Base-by-base conservation (phyloP, 2,888 invertebrate genomes). In the Rhaphigaster nebulosa region DNA sequence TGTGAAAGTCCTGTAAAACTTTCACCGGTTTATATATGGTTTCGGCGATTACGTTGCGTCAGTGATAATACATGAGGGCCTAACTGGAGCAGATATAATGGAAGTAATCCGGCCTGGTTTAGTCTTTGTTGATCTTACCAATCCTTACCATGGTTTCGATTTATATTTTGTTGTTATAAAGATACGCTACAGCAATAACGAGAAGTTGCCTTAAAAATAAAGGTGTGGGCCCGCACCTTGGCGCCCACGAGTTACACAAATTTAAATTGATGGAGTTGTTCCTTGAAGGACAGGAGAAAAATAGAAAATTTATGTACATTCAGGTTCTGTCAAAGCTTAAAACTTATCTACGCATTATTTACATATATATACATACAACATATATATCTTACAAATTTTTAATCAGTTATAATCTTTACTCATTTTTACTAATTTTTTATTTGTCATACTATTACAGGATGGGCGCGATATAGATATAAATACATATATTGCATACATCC, bases 171-270 rank as follows among this genome's bases (percentile, higher is more conserved):
- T 34, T 23, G 34, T 38, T 34, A 34, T 34, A 70, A 70, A 34
- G 29, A 34, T 38, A 20, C 23, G 6, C 20, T 13, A 38, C 38
- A 18, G 18, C 34, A 34, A 38, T 1, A 29, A 10, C 1, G 29
- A 65, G 29, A 0, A 65, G 65, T 8, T 70, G 4, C 34, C 15
- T 18, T 20, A 23, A 76, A 29, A 34, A 76, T 23, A 23, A 76
- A 76, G 70, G 70, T 76, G 70, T 76, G 70, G 70, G 70, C 34
- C 70, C 20, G 8, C 34, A 38, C 70, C 70, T 76, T 38, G 70
- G 38, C 70, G 70, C 70, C 70, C 26, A 76, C 70, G 8, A 23
- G 38, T 38, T 76, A 3, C 60, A 70, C 70, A 70, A 34, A 34
- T 70, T 34, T 34, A 38, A 38, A 76, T 34, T 10, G 34, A 38